These are phyloP conservation scores for Triops longicaudatus DNA, from an alignment of 1,140 invertebrate genomes.

Conservation along the genomic window DNA sequence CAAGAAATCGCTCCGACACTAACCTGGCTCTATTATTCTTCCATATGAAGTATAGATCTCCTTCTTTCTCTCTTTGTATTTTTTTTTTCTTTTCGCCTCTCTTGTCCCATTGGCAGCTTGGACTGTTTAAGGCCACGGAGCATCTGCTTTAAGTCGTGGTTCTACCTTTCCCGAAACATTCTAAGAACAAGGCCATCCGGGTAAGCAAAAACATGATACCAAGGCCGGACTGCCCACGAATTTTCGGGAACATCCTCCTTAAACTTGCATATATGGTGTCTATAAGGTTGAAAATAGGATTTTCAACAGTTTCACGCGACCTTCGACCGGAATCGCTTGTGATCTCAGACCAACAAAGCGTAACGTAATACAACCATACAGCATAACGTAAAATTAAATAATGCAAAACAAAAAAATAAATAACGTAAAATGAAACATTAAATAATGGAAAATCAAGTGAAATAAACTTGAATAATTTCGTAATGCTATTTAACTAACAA, in stretches of 20 bases:
- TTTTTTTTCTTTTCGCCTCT: neutral
- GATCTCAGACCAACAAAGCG: too few relatives aligned
- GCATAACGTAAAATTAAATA: too few relatives aligned
- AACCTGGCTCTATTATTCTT: neutral
- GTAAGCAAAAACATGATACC: constrained; percentile 11
- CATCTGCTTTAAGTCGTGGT: constrained; percentile 6
- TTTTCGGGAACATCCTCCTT: neutral
- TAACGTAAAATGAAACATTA: too few relatives aligned
- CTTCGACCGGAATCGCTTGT: too few relatives aligned
- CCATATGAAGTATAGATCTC: neutral
- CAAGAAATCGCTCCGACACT: neutral
- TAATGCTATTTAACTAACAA: too few relatives aligned
- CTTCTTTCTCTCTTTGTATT: neutral
- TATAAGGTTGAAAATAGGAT: too few relatives aligned
- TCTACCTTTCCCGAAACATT: neutral
- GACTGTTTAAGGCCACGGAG: constrained; percentile 10
- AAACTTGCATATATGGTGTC: neutral
- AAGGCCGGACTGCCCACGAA: constrained; percentile 9
- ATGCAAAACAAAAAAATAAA: too few relatives aligned
- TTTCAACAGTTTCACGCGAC: too few relatives aligned
- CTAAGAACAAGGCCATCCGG: constrained; percentile 10
- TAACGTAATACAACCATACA: too few relatives aligned
- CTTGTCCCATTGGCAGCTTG: neutral
- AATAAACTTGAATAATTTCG: too few relatives aligned
- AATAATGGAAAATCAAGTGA: too few relatives aligned